Percentiles rank a stretch among this genome's conserved stretches.
These are phyloP conservation scores for Muntiacus muntjak DNA, from an alignment of 2,113 vertebrate genomes.

Conservation along the genomic window DNA sequence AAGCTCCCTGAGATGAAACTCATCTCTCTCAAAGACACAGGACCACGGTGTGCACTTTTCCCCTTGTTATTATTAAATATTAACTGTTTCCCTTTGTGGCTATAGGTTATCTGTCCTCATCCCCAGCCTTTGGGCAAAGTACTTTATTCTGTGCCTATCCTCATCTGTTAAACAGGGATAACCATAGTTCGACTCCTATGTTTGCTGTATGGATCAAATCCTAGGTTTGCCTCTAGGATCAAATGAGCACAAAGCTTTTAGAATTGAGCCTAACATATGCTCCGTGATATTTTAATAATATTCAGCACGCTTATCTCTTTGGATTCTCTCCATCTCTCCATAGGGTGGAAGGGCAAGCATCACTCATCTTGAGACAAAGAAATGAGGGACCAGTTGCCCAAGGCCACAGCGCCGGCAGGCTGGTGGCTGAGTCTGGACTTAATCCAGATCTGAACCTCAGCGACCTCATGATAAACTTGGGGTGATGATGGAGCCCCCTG, in stretches of 20 bases:
- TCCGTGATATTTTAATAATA: neutral
- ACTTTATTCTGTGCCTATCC: neutral
- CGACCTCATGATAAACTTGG: neutral
- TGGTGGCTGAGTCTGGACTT: neutral
- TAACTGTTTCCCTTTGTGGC: neutral
- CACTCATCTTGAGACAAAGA: neutral
- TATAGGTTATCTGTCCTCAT: neutral
- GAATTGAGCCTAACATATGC: neutral
- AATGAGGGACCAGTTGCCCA: neutral
- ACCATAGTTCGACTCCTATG: neutral
- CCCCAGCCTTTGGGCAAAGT: neutral
- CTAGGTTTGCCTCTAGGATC: neutral
- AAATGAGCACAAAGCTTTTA: neutral
- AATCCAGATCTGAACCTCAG: neutral
- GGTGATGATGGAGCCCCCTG: neutral
- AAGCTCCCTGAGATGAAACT: neutral
- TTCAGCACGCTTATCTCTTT: neutral
- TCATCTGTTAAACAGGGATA: neutral
- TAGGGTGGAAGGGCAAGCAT: neutral
- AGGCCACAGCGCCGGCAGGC: neutral
- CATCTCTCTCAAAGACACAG: neutral
- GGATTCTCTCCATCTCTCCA: neutral
- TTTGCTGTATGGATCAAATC: slow-evolving; percentile 7
- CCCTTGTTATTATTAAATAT: neutral
- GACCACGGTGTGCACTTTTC: neutral